Conservation (phyloP, 2,888 invertebrate genomes). For the Orthosia cruda region DNA sequence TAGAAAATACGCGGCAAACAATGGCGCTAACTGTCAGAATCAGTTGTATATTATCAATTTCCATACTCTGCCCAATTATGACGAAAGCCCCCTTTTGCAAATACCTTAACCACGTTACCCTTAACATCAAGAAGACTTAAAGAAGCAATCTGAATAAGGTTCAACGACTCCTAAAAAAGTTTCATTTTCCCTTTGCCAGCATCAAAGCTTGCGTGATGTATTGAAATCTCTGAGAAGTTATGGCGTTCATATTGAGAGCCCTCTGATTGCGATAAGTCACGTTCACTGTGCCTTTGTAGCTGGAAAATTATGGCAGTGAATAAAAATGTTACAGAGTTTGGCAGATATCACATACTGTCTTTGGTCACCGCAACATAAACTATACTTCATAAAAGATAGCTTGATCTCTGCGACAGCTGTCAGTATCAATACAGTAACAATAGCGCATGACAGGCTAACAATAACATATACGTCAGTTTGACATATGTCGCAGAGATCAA, state of each 20-base stretch:
- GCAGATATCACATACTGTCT: background rate
- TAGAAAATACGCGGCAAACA: no score
- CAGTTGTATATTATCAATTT: no score
- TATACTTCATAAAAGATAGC: no score
- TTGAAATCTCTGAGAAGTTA: conserved; percentile 48
- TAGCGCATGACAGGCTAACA: no score
- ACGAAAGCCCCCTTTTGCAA: no score
- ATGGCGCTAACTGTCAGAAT: no score
- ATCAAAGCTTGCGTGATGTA: conserved; percentile 55
- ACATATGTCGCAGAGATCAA: no score
- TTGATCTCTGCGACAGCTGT: no score
- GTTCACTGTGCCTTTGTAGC: conserved; percentile 24
- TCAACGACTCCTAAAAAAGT: conserved; percentile 44
- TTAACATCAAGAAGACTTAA: background rate
- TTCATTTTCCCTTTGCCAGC: conserved; percentile 33
- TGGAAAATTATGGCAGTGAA: background rate
- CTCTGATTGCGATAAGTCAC: conserved; percentile 66
- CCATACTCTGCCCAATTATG: no score
- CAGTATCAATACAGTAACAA: no score
- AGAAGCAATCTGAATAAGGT: conserved; percentile 24
- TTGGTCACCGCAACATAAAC: background rate
- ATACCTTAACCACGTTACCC: no score
- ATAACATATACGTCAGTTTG: no score
- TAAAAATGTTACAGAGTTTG: background rate
- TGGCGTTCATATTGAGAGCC: conserved; percentile 42